Conservation (phyloP, 2,797 vertebrate species). For the Schizopygopsis pylzovi region DNA sequence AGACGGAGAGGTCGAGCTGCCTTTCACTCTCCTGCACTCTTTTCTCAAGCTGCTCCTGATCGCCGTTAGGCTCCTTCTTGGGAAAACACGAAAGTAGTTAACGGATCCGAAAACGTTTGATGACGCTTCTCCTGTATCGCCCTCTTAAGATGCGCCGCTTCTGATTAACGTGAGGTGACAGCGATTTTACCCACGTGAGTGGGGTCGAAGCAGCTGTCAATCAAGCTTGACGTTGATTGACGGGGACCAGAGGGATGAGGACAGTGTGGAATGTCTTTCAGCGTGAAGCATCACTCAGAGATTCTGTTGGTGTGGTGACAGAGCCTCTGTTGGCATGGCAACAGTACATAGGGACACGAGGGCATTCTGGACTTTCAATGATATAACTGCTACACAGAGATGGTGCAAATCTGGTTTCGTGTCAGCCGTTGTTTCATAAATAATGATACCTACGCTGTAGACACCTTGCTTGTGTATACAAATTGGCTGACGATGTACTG, state of each 20-base stretch:
- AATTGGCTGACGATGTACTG: constrained; percentile 26
- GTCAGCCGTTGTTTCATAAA: constrained; percentile 39
- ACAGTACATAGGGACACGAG: constrained; percentile 55
- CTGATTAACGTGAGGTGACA: constrained; percentile 57
- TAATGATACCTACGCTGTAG: constrained; percentile 28
- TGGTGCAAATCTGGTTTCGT: constrained; percentile 33
- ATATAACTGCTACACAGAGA: constrained; percentile 49
- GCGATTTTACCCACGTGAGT: constrained; percentile 50
- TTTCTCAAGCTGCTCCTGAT: constrained; percentile 23
- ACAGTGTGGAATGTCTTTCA: constrained; percentile 56
- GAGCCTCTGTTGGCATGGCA: constrained; percentile 60
- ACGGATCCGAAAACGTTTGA: constrained; percentile 35
- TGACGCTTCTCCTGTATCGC: constrained; percentile 29
- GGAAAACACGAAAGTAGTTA: constrained; percentile 39
- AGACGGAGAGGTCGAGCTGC: constrained; percentile 16
- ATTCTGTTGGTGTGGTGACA: constrained; percentile 58
- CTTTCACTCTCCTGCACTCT: constrained; percentile 20
- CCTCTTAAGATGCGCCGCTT: constrained; percentile 33
- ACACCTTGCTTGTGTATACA: constrained; percentile 40
- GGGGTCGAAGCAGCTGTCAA: constrained; percentile 54
- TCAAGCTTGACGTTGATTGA: constrained; percentile 56
- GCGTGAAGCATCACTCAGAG: constrained; percentile 56
- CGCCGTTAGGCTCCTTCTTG: constrained; percentile 36
- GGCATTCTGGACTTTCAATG: constrained; percentile 49
- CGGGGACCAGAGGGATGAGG: constrained; percentile 58